phyloP scores from a whole-genome alignment of 2,113 vertebrate genomes.

The Vicugna pacos region DNA sequence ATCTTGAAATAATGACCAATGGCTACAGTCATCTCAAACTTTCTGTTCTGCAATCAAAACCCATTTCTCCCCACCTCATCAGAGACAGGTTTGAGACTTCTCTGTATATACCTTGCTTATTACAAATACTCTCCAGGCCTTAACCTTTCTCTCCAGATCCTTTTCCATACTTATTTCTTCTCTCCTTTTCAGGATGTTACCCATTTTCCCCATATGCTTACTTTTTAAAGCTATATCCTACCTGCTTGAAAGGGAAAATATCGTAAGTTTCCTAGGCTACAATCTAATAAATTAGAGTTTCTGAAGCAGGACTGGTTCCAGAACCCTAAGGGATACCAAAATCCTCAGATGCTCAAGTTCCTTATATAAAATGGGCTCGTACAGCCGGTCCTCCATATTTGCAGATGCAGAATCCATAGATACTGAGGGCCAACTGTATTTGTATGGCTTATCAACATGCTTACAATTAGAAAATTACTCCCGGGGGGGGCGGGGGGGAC shows the following conservation, averaged over 20 bases:
- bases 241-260: slow-evolving; percentile 22
- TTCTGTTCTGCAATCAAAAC: slow-evolving; percentile 28
- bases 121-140: neutral
- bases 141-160: neutral
- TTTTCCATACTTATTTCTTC: neutral
- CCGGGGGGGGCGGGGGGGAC: neutral
- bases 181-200: neutral
- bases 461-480: slow-evolving; percentile 14
- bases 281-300: neutral
- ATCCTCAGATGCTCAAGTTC: too few species aligned
- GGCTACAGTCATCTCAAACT: slow-evolving; percentile 11
- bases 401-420: neutral
- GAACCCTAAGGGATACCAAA: too few species aligned
- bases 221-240: neutral
- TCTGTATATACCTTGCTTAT: neutral
- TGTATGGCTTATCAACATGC: neutral
- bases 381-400: too few species aligned
- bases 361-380: too few species aligned
- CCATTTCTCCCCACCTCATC: slow-evolving; percentile 4
- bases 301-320: too few species aligned
- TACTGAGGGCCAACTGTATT: neutral
- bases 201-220: neutral
- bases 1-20: neutral
- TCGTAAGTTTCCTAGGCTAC: slow-evolving; percentile 11
- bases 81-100: neutral